Evolutionary conservation across 1,140 invertebrate species (phyloP).

Genomic region (Temnothorax nylanderi): DNA sequence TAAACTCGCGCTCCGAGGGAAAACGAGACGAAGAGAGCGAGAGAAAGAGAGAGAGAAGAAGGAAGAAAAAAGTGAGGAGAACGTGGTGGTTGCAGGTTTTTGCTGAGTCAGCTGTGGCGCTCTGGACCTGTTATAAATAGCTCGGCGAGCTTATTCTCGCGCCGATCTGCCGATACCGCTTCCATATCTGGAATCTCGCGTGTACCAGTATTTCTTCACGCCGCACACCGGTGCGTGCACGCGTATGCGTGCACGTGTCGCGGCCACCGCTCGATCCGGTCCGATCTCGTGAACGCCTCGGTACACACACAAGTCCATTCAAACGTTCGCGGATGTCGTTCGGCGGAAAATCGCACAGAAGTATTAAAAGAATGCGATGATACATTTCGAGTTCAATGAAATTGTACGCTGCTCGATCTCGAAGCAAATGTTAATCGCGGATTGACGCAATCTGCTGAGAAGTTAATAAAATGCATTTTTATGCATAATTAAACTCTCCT

Average conservation of each 20-base stretch:
- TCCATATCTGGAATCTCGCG: slow-evolving; percentile 72
- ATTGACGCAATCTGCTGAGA: neutral
- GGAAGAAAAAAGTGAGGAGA: slow-evolving; percentile 1
- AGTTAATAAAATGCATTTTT: neutral
- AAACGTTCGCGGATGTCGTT: neutral
- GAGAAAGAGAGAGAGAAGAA: neutral
- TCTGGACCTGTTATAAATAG: slow-evolving; percentile 77
- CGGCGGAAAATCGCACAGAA: neutral
- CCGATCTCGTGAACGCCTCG: slow-evolving; percentile 28
- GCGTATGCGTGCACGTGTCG: slow-evolving; percentile 34
- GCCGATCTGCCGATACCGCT: slow-evolving; percentile 67
- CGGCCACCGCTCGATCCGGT: neutral
- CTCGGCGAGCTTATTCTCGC: slow-evolving; percentile 70
- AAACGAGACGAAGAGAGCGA: slow-evolving; percentile 54
- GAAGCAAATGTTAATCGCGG: neutral
- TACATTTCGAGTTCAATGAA: neutral
- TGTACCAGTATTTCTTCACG: slow-evolving; percentile 66
- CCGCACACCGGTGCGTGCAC: slow-evolving; percentile 23
- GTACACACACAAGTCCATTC: slow-evolving; percentile 23
- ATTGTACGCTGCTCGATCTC: neutral
- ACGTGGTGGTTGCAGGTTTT: slow-evolving; percentile 9
- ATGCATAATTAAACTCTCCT: neutral
- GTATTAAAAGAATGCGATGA: neutral
- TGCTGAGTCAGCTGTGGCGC: slow-evolving; percentile 74
- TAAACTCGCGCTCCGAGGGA: slow-evolving; percentile 49